A percentile compares a stretch with the other conserved stretches of the same genome.
These are phyloP conservation scores for Elephantulus edwardii DNA, from an alignment of 2,113 vertebrate species.

Conservation along the genomic window DNA sequence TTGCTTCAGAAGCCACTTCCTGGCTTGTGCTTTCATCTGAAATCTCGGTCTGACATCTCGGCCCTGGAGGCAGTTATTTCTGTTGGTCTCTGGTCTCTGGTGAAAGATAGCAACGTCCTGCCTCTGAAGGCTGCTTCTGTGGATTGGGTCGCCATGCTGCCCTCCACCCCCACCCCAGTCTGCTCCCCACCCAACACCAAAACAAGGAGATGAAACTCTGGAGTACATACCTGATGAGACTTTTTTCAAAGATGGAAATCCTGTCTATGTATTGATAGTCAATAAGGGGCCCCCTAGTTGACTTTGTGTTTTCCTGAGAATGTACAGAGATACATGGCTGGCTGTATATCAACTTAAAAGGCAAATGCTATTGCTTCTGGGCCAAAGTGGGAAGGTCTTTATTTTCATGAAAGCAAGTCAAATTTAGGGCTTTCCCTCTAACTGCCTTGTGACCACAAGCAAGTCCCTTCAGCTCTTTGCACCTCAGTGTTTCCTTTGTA, in stretches of 20 bases:
- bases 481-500: neutral
- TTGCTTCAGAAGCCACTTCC: conserved; percentile 75
- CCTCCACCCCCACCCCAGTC: neutral
- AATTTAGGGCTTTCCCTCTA: conserved; percentile 34
- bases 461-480: neutral
- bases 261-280: neutral
- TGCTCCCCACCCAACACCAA: neutral
- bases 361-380: neutral
- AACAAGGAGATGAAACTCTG: conserved; percentile 1
- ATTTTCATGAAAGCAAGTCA: conserved; percentile 21
- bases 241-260: conserved; percentile 20
- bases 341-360: conserved; percentile 10
- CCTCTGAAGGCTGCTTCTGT: conserved; percentile 16
- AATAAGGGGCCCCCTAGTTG: neutral
- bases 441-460: conserved; percentile 41
- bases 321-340: neutral
- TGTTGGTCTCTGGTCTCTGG: conserved; percentile 69
- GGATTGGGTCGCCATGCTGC: neutral
- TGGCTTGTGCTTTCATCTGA: conserved; percentile 69
- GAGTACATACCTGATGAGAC: neutral
- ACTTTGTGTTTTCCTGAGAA: neutral
- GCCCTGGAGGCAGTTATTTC: conserved; percentile 68
- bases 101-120: conserved; percentile 52
- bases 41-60: conserved; percentile 70
- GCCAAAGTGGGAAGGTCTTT: neutral